These are phyloP conservation scores for Athetis lepigone DNA, from an alignment of 2,888 invertebrate species.

Conservation along the genomic window DNA sequence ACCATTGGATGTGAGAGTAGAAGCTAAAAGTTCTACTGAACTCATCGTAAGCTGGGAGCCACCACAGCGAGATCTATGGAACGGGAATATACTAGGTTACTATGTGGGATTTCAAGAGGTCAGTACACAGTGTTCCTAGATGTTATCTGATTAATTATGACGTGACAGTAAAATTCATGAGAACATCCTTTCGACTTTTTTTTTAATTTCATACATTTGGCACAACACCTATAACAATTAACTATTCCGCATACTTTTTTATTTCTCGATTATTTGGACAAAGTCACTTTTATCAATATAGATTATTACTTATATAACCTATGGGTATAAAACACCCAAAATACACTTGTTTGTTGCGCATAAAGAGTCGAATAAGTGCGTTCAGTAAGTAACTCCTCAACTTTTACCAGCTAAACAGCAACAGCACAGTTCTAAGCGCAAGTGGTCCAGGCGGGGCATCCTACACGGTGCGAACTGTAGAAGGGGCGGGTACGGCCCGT, in stretches of 20 bases:
- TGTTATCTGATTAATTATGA: neutral
- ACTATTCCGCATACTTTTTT: too few species aligned
- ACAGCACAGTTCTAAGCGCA: slow-evolving; percentile 84
- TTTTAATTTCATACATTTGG: too few species aligned
- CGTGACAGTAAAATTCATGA: neutral
- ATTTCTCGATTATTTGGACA: too few species aligned
- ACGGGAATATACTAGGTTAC: slow-evolving; percentile 96
- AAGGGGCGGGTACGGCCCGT: slow-evolving; percentile 93
- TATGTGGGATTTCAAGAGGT: slow-evolving; percentile 96
- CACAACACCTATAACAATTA: too few species aligned
- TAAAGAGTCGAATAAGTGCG: too few species aligned
- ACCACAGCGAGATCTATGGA: slow-evolving; percentile 96
- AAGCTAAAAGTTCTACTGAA: slow-evolving; percentile 96
- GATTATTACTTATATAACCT: too few species aligned
- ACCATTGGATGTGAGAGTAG: slow-evolving; percentile 95
- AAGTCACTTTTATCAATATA: too few species aligned
- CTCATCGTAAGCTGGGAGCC: slow-evolving; percentile 96
- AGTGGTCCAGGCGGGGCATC: slow-evolving; percentile 88
- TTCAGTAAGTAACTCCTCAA: slow-evolving; percentile 51
- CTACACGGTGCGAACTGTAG: slow-evolving; percentile 94
- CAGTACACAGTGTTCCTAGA: slow-evolving; percentile 46
- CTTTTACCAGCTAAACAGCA: slow-evolving; percentile 84
- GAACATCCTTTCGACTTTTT: neutral
- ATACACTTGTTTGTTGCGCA: neutral
- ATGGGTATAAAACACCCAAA: neutral